Base-by-base conservation (phyloP, 2,797 vertebrate species). In the Sebastes paucispinis region DNA sequence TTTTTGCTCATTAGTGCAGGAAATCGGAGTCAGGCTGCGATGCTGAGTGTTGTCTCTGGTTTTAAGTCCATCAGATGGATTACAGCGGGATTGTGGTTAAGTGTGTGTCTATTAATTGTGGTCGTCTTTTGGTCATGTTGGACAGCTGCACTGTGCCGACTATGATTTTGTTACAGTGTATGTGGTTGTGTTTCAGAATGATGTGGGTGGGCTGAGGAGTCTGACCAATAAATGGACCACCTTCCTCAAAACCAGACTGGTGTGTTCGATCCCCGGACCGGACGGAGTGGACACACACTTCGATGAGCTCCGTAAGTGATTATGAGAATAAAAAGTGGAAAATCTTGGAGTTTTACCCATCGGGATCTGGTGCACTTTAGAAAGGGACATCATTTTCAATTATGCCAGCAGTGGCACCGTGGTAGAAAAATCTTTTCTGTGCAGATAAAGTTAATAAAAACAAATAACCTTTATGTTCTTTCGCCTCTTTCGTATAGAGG, bases 141-240 rank as follows among this genome's bases (percentile, higher is more conserved):
- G 47, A 72, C 57, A 78, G 77, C 82, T 86, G 71, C 60, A 20
- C 25, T 36, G 18, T 32, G 31, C 73, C 16, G 75, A 74, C n/a
- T 60, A 6, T 31, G 74, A 18, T 68, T 85, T 87, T 47, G 66
- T 80, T 75, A 73, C 62, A 36, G 27, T 64, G 20, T 34, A 25
- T 82, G 60, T 70, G 77, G n/a, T 90, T 91, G 69, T 80, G 67
- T 92, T 89, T 69, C 94, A 99, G 98, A 99, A 99, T 95, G 98
- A 99, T 76, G 95, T 97, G 80, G 98, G 98, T 71, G 98, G 98
- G 34, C 96, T 99, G 73, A 97, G 98, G 77, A 99, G 98, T 91
- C 93, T 99, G 68, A 99, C 98, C 91, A 99, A 99, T 94, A 99
- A 99, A 83, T 99, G 98, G 98, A 99, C 98, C 4, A 99, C 98